A percentile compares a stretch with the other conserved stretches of the same genome.
phyloP scores from a whole-genome alignment of 2,888 invertebrate genomes.

The Caenorhabditis virilis region DNA sequence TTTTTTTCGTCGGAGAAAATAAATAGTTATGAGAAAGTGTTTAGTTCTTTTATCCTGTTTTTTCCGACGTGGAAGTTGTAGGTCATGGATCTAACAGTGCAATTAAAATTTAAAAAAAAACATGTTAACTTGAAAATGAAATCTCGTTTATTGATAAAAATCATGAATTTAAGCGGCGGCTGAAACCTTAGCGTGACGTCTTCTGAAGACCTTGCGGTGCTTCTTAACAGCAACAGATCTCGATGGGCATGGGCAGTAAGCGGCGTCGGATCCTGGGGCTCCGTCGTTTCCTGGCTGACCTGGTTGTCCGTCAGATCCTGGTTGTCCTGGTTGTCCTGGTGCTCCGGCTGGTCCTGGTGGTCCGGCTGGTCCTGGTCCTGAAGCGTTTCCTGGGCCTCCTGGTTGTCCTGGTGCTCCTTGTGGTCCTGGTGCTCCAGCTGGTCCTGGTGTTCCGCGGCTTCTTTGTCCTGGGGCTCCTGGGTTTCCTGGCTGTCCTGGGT shows the following conservation, averaged over 20 bases:
- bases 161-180: constrained; percentile 3
- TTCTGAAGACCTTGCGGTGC: constrained; percentile 31
- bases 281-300: constrained; percentile 41
- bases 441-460: constrained; percentile 36
- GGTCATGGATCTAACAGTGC: no score
- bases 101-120: no score
- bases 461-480: constrained; percentile 19
- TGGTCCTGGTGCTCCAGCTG: constrained; percentile 45
- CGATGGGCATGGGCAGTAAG: constrained; percentile 39
- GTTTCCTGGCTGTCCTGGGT: neutral
- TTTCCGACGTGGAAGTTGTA: no score
- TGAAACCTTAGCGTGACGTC: constrained; percentile 38
- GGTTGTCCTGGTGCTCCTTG: constrained; percentile 38
- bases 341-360: constrained; percentile 37
- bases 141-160: neutral
- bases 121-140: no score
- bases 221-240: constrained; percentile 23
- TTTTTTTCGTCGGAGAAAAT: no score
- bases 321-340: constrained; percentile 33
- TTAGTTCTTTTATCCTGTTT: no score
- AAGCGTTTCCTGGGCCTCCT: constrained; percentile 42
- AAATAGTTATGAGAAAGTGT: no score
- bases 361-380: constrained; percentile 33
- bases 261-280: constrained; percentile 42
- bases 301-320: constrained; percentile 26